Evolutionary conservation across 2,797 vertebrate species (phyloP), one percentile per base, ranked within the genome.

Genomic region (Oreonectes daqikongensis): DNA sequence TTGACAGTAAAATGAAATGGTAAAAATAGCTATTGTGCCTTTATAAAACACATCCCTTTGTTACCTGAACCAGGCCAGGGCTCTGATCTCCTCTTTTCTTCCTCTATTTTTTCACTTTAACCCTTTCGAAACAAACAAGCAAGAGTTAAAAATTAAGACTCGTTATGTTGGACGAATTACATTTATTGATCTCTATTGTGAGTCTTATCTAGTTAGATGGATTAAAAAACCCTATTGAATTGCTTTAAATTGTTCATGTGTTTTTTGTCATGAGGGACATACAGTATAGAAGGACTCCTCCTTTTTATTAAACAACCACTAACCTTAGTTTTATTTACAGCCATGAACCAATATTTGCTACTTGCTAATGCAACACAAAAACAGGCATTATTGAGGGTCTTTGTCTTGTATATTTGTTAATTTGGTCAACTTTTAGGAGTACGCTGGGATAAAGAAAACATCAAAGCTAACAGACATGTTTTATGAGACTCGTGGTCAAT

Each of bases 1-100:
- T 81, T 83, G 79, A 73, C 76, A 77, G 72, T 81, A 46, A 83
- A 83, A 83, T 83, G 1, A 69, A 81, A 75, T 61, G 71, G 74
- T 71, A 26, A 63, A 79, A 67, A 73, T 72, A 66, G 61, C 77
- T 65, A 75, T 57, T 55, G 76, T 73, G 20, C n/a, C 24, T 26
- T 26, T 26, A n/a, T 69, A 44, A 20, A 32, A 67, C 8, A 24
- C 69, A 60, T 18, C 55, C 46, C 65, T 61, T 69, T 69, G 75
- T 63, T 50, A 72, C 59, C 24, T 30, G 28, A 69, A 44, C 18
- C 55, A 61, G 74, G 61, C 44, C 69, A 72, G 55, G 64, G 69
- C 50, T 61, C 46, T 15, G 28, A 59, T 11, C 63, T 60, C 11
- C 52, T 60, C 18, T 28, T 24, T 9, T 30, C 4, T 4, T 11